Percentiles rank a stretch among this genome's conserved stretches.
Conservation (phyloP, 1,140 invertebrate species). For the Dermatophagoides farinae region DNA sequence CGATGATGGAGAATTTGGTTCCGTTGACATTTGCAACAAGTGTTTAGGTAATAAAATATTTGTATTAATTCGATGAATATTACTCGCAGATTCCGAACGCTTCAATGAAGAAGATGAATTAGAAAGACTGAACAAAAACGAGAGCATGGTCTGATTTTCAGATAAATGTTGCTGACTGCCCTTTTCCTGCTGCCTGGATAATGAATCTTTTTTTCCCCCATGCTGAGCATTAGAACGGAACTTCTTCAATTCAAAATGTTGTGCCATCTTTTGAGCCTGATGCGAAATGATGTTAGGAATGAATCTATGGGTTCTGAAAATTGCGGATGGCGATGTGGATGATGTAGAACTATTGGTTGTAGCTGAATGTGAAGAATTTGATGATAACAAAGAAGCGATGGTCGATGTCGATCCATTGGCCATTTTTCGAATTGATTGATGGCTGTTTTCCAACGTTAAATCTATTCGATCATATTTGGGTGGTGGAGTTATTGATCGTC, state of each 20-base stretch:
- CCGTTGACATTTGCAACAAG: too few relatives aligned
- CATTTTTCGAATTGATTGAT: neutral
- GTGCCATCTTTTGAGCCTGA: constrained; percentile 8
- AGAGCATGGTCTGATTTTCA: too few relatives aligned
- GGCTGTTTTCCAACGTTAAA: neutral
- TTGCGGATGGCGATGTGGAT: neutral
- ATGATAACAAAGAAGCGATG: neutral
- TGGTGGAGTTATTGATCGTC: neutral
- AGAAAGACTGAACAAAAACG: too few relatives aligned
- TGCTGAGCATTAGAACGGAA: too few relatives aligned
- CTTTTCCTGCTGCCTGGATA: too few relatives aligned
- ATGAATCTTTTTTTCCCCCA: neutral
- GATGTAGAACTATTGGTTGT: neutral
- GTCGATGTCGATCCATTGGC: constrained; percentile 3
- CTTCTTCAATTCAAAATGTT: neutral
- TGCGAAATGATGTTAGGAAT: neutral
- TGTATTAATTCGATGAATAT: neutral
- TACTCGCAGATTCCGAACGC: constrained; percentile 1
- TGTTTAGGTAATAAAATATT: too few relatives aligned
- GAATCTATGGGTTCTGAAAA: neutral
- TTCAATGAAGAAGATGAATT: neutral
- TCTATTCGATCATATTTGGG: neutral
- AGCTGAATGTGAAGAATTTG: neutral
- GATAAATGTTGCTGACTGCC: too few relatives aligned
- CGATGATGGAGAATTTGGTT: too few relatives aligned